Evolutionary conservation across 2,113 vertebrate species (phyloP), one percentile per base, ranked within the genome.

Genomic region (Stigmatopora nigra): DNA sequence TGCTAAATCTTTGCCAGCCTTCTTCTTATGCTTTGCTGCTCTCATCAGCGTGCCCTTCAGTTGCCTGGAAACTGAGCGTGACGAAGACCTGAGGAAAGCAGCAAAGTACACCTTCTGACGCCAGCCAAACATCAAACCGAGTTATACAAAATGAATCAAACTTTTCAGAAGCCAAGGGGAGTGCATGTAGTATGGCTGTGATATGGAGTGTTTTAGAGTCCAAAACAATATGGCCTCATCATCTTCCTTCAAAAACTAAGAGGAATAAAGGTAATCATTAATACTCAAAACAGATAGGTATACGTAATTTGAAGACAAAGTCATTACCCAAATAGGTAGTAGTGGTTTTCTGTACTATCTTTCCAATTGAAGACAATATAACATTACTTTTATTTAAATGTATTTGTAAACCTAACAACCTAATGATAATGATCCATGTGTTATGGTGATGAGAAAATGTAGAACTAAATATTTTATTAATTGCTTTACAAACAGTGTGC

Each of bases 11-110:
- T 53, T 72, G 75, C 75, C 73, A 83, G 77, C 77, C 69, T n/a
- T 60, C 74, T 55, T 60, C 80, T 87, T 85, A 68, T 69, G 68
- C 73, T 70, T 73, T 20, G 68, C 78, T 61, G 69, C 76, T 73
- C 79, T 84, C 78, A 72, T 81, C 85, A 45, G 38, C 22, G 9
- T 83, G 79, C 72, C 82, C 86, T 83, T 82, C 83, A 82, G 84
- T 85, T 88, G 87, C 86, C 72, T 82, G 78, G 83, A 84, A 84
- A 87, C 86, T 38, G 73, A 78, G 70, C 46, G n/a, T 72, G 74
- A 71, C 64, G 64, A 76, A 76, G 83, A 78, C 48, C 36, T 49
- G 67, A 22, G 62, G 75, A 70, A 78, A 82, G 81, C 79, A 56
- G 55, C 66, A 57, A 53, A 68, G 67, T 78, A 77, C 77, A 80